Percentiles rank a stretch among this genome's conserved stretches.
Evolutionary conservation across 1,140 invertebrate genomes (phyloP).

Genomic region (Dreissena polymorpha): DNA sequence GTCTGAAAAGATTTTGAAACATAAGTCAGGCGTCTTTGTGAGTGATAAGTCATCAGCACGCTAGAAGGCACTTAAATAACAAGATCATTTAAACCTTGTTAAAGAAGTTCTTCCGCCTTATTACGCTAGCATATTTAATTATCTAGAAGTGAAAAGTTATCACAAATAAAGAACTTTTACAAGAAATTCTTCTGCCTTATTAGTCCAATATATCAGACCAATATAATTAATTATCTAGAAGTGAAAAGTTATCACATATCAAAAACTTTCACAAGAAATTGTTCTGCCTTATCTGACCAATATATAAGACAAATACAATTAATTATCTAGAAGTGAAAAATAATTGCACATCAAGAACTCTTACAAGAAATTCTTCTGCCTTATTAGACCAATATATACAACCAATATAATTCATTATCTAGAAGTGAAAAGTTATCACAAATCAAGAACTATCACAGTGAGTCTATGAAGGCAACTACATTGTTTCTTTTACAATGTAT

Average conservation of each 20-base stretch:
- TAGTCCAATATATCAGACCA: conserved; percentile 25
- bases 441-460: too few relatives aligned
- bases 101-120: conserved; percentile 28
- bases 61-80: conserved; percentile 47
- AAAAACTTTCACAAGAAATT: neutral
- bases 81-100: neutral
- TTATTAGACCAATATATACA: conserved; percentile 31
- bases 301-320: too few relatives aligned
- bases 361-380: conserved; percentile 21
- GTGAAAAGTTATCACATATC: conserved; percentile 34
- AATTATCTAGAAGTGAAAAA: conserved; percentile 42
- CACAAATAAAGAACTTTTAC: neutral
- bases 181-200: conserved; percentile 33
- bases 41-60: conserved; percentile 39
- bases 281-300: conserved; percentile 24
- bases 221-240: conserved; percentile 35
- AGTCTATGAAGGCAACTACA: too few relatives aligned
- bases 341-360: neutral
- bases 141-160: conserved; percentile 33
- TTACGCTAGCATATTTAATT: conserved; percentile 39
- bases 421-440: conserved; percentile 31
- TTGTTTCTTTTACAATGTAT: too few relatives aligned
- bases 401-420: conserved; percentile 41
- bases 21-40: conserved; percentile 33
- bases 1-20: conserved; percentile 44